Evolutionary conservation across 2,888 invertebrate genomes (phyloP), one percentile per base, ranked within the genome.

Genomic region (Tolmerus cingulatus): DNA sequence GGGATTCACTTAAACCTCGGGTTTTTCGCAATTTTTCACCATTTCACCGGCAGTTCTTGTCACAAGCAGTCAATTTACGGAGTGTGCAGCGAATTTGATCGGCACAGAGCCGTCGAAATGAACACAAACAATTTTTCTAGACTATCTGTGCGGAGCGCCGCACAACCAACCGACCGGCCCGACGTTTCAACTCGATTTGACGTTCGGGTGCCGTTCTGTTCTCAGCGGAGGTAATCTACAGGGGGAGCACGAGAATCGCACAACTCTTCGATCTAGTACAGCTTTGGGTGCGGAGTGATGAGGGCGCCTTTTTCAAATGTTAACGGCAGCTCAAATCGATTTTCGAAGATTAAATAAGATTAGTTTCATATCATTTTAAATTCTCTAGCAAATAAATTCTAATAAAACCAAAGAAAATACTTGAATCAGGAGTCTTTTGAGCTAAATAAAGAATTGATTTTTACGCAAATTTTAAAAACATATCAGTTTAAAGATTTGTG

Each of bases 131-230:
- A 66, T 23, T 66, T 66, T 66, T 27, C 27, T 66, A 2, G 9
- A 66, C 66, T 66, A 27, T 66, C 27, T 66, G 55, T n/a, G 55
- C 34, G 46, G 40, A 40, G 46, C 43, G 19, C 78, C 40, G 7
- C 34, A 55, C 81, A 57, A 30, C 81, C 37, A 82, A 82, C 81
- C 81, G 34, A 82, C 81, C 81, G 81, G 81, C 55, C 57, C 55
- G 30, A 57, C 81, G 81, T 55, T 55, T 57, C 30, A 9, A 55
- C 81, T 82, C 81, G 34, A 55, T 82, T 82, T 82, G 81, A 82
- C 81, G 81, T 82, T 78, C 51, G 7, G n/a, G n/a, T n/a, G n/a
- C 51, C n/a, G 51, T 51, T 51, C 51, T 51, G 51, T 51, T 51
- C 51, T 51, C n/a, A 8, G 43, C 43, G 4, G 43, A 46, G 5